Evolutionary conservation across 2,888 invertebrate species (phyloP).

Genomic region (Rotaria magnacalcarata): DNA sequence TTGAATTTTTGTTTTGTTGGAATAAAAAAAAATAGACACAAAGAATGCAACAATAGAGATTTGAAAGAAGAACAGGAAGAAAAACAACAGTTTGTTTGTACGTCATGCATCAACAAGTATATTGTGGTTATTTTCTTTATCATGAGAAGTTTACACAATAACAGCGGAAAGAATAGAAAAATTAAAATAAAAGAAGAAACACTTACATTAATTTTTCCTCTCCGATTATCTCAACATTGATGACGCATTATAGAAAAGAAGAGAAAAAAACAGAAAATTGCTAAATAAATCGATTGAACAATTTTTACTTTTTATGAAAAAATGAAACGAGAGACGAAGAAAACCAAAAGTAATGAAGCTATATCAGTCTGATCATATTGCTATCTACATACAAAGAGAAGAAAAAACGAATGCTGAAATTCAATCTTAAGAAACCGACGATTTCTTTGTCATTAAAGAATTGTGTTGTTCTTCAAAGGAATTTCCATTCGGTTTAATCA

Average conservation of each 20-base stretch:
- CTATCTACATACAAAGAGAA: neutral
- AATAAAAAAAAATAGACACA: neutral
- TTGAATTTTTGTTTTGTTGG: neutral
- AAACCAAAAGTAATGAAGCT: neutral
- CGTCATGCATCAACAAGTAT: neutral
- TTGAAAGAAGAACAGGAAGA: neutral
- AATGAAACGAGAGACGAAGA: neutral
- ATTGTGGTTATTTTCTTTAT: neutral
- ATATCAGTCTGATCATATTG: neutral
- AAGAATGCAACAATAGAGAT: neutral
- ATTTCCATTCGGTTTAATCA: neutral
- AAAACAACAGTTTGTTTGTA: neutral
- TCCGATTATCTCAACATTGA: neutral
- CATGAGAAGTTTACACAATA: neutral
- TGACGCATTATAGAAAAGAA: neutral
- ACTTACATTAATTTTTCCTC: neutral
- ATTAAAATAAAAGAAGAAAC: neutral
- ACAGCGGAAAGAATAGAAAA: neutral
- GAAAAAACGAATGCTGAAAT: neutral
- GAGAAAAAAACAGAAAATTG: neutral
- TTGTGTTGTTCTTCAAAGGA: neutral
- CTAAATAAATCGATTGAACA: too few species aligned
- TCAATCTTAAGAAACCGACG: neutral
- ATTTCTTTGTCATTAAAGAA: neutral
- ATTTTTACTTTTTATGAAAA: neutral